Evolutionary conservation across 2,888 invertebrate species (phyloP), one percentile per base, ranked within the genome.

Genomic region (Ischnura elegans): DNA sequence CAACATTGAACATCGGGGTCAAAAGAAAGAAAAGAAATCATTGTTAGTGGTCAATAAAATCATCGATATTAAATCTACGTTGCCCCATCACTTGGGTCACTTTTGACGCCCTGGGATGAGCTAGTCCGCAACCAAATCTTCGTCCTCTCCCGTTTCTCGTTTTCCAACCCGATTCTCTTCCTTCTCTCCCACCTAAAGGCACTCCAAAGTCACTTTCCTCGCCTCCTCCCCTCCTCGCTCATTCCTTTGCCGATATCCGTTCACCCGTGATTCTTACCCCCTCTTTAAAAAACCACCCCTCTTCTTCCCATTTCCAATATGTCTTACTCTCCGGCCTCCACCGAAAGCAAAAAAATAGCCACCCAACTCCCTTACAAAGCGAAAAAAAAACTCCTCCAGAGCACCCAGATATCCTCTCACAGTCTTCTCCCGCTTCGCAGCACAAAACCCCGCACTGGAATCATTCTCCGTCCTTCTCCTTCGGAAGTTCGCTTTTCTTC

Each of bases 241-340:
- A n/a, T 2, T 42, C 43, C 86, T 61, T 45, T 43, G 43, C 90
- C 90, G 43, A 90, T 90, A 90, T 61, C 61, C 90, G 55, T 45
- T 61, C 90, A 66, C 43, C 90, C 90, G 61, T 90, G 90, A 90
- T 90, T 90, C 61, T 55, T 87, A 29, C 87, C 36, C 19, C 55
- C 29, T 25, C 42, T 87, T 51, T n/a, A n/a, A n/a, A 47, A 47
- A 47, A 29, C 51, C 47, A 29, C 16, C 87, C 51, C 55, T 87
- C 90, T 36, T 25, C 6, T 10, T 36, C 36, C 36, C 46, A 86
- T 86, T n/a, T 76, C 76, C 76, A 76, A 76, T 76, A 76, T 76
- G 76, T 76, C 76, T 76, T 5, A 25, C n/a, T 19, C 19, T 43
- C 43, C 25, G 21, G 3, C 85, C 42, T 10, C 36, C 19, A 13